These are phyloP conservation scores for Drosophila mojavensis DNA, from an alignment of 1,140 invertebrate genomes.

Conservation along the genomic window DNA sequence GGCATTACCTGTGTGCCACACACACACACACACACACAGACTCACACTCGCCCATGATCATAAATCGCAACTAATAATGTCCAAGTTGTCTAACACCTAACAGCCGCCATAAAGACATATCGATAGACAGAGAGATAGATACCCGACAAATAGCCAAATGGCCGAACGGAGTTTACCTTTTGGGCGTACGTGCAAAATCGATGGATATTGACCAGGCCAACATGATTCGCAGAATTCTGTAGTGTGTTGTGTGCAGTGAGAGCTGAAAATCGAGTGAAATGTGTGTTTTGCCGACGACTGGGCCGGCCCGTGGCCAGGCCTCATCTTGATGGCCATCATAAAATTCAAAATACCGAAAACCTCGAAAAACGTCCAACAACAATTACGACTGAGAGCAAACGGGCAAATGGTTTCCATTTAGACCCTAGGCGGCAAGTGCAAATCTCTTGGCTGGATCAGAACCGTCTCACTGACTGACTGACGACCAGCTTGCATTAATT, in stretches of 20 bases:
- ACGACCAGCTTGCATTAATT: constrained; percentile 39
- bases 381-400: constrained; percentile 62
- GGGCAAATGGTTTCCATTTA: constrained; percentile 60
- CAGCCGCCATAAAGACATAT: constrained; percentile 51
- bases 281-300: constrained; percentile 11
- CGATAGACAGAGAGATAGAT: constrained; percentile 11
- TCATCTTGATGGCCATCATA: constrained; percentile 60
- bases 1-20: constrained; percentile 58
- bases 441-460: constrained; percentile 57
- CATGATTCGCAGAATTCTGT: constrained; percentile 69
- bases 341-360: constrained; percentile 55
- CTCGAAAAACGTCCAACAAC: constrained; percentile 16
- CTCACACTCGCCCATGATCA: constrained; percentile 32
- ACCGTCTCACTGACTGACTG: constrained; percentile 29
- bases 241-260: constrained; percentile 8
- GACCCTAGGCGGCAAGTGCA: constrained; percentile 62
- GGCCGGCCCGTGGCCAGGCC: constrained; percentile 22
- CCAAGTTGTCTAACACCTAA: constrained; percentile 75
- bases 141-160: constrained; percentile 26
- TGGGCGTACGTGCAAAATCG: constrained; percentile 48
- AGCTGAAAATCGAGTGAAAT: constrained; percentile 14
- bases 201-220: constrained; percentile 32
- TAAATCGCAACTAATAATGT: constrained; percentile 78
- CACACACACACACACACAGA: constrained; percentile 12
- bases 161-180: constrained; percentile 40